phyloP scores from a whole-genome alignment of 2,113 vertebrate genomes.

The Osmerus mordax region DNA sequence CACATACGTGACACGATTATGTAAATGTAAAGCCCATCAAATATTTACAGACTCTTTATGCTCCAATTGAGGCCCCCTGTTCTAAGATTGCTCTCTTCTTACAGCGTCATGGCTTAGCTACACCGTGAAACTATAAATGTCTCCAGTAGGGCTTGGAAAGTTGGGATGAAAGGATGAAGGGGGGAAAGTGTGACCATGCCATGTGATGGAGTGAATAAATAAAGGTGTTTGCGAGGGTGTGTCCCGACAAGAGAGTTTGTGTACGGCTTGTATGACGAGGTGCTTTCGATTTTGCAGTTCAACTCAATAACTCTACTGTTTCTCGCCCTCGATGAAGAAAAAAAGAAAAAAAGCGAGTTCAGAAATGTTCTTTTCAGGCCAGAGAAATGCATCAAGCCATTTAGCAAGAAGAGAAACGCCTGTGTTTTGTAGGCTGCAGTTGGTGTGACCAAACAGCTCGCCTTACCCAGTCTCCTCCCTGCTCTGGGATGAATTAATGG shows the following conservation, averaged over 20 bases:
- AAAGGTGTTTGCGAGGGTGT: slow-evolving; percentile 1
- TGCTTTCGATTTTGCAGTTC: neutral
- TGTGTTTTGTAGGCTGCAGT: slow-evolving; percentile 22
- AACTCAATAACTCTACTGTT: slow-evolving; percentile 40
- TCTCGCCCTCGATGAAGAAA: slow-evolving; percentile 1
- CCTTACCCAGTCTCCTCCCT: slow-evolving; percentile 9
- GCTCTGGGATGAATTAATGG: slow-evolving; percentile 33
- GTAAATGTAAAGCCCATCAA: too few species aligned
- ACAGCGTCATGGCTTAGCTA: neutral
- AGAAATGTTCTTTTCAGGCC: slow-evolving; percentile 28
- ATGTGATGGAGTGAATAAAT: neutral
- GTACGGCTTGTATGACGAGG: neutral
- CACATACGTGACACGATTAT: too few species aligned
- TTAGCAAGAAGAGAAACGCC: slow-evolving; percentile 30
- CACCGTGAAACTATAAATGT: neutral
- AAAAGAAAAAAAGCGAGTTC: slow-evolving; percentile 21
- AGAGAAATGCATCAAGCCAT: slow-evolving; percentile 30
- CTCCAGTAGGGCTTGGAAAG: neutral
- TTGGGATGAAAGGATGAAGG: neutral
- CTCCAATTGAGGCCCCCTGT: neutral
- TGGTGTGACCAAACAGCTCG: slow-evolving; percentile 8
- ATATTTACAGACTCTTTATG: too few species aligned
- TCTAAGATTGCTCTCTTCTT: neutral
- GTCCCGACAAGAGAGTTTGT: neutral
- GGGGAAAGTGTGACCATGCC: neutral